Conservation (phyloP, 2,113 vertebrate genomes). For the Podarcis muralis region DNA sequence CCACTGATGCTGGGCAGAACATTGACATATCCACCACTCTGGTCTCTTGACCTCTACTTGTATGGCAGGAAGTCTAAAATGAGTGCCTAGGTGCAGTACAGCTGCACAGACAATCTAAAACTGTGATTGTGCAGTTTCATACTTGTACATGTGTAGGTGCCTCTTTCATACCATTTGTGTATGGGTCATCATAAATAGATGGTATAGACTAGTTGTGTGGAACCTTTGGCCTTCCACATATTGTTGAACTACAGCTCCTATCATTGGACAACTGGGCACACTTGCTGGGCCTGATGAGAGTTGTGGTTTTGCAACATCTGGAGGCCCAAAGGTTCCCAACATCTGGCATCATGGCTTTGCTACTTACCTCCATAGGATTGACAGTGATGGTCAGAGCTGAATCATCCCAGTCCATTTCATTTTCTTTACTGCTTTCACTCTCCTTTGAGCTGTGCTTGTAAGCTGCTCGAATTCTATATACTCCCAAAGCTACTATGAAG, state of each 20-base stretch:
- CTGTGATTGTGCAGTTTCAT: neutral
- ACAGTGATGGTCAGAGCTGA: constrained; percentile 92
- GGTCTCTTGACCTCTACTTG: neutral
- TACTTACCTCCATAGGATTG: constrained; percentile 94
- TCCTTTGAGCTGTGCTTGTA: constrained; percentile 81
- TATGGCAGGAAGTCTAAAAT: neutral
- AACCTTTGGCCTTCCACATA: too few species aligned
- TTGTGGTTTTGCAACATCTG: too few species aligned
- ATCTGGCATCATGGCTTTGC: neutral
- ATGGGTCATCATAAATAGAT: too few species aligned
- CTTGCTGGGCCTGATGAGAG: too few species aligned
- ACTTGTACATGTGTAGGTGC: neutral
- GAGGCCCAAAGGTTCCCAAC: too few species aligned
- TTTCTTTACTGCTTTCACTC: constrained; percentile 77
- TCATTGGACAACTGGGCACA: too few species aligned
- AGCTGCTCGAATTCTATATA: constrained; percentile 85
- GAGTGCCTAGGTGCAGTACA: neutral
- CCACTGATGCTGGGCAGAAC: neutral
- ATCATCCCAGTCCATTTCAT: constrained; percentile 88
- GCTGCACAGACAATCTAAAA: neutral
- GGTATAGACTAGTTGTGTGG: too few species aligned
- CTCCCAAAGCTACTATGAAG: constrained; percentile 85
- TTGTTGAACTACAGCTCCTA: too few species aligned
- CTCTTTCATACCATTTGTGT: neutral
- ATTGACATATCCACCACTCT: neutral